Conservation (phyloP, 1,140 invertebrate species). For the Leptinotarsa lineolata region DNA sequence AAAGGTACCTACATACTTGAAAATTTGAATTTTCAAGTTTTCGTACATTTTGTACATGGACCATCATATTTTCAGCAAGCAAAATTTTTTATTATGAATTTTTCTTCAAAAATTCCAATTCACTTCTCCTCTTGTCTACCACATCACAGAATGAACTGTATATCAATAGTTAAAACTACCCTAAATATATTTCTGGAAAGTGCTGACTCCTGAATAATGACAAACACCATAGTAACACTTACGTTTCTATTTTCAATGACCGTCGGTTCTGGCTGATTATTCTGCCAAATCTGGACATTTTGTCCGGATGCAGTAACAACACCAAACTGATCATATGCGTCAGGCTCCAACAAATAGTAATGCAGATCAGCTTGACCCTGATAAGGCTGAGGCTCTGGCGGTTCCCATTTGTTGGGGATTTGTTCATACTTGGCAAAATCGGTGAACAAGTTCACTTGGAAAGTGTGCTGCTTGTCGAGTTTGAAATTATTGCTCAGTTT, state of each 20-base stretch:
- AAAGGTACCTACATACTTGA: no score
- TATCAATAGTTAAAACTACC: no score
- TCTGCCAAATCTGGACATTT: conserved; percentile 87
- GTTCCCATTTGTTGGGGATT: conserved; percentile 91
- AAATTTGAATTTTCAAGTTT: no score
- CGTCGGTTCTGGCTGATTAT: conserved; percentile 85
- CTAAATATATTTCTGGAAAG: no score
- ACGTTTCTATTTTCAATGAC: conserved; percentile 83
- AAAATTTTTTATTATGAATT: no score
- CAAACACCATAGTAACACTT: conserved; percentile 46
- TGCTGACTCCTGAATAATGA: no score
- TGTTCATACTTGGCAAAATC: conserved; percentile 90
- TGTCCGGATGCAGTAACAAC: conserved; percentile 80
- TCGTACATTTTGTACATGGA: no score
- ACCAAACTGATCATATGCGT: conserved; percentile 95
- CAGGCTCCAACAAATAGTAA: conserved; percentile 88
- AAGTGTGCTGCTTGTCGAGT: conserved; percentile 95
- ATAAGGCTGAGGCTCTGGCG: conserved; percentile 85
- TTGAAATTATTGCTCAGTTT: conserved; percentile 90
- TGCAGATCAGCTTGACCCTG: conserved; percentile 87
- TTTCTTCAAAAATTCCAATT: no score
- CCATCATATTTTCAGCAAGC: no score
- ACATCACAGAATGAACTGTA: no score
- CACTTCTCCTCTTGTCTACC: no score
- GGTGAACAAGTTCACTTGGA: conserved; percentile 93